phyloP scores from a whole-genome alignment of 2,797 vertebrate genomes.

The Phylloscopus collybita region DNA sequence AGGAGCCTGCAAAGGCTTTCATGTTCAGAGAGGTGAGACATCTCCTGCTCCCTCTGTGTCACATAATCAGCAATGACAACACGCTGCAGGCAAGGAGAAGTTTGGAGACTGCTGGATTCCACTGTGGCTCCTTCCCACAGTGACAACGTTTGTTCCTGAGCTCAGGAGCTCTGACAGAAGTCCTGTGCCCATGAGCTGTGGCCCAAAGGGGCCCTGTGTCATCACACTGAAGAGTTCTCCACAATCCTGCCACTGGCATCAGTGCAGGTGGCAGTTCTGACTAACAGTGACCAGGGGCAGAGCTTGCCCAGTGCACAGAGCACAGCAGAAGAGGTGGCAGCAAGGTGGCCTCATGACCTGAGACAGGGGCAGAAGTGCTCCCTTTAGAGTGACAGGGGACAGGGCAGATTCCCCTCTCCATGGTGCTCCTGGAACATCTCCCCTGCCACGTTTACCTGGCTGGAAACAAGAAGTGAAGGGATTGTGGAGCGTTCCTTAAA shows the following conservation, averaged over 20 bases:
- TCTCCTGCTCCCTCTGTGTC: not conserved
- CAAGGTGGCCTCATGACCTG: accelerated
- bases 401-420: not conserved
- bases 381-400: not conserved
- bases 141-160: not conserved
- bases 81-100: conserved; percentile 19
- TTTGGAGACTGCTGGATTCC: conserved; percentile 1
- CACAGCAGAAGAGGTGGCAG: not conserved
- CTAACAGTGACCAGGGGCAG: not conserved
- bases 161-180: not conserved
- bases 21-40: conserved; percentile 1
- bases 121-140: not conserved
- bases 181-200: conserved; percentile 27
- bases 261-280: not conserved
- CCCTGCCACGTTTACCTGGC: not conserved
- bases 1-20: not conserved
- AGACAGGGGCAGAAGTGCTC: not conserved
- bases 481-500: not conserved
- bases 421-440: not conserved
- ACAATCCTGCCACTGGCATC: not conserved
- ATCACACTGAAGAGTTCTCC: not conserved
- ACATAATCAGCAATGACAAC: not conserved
- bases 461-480: not conserved
- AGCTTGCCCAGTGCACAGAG: not conserved
- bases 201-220: not conserved